These are phyloP conservation scores for Oreocharis arfaki DNA, from an alignment of 2,113 vertebrate species.

Conservation along the genomic window DNA sequence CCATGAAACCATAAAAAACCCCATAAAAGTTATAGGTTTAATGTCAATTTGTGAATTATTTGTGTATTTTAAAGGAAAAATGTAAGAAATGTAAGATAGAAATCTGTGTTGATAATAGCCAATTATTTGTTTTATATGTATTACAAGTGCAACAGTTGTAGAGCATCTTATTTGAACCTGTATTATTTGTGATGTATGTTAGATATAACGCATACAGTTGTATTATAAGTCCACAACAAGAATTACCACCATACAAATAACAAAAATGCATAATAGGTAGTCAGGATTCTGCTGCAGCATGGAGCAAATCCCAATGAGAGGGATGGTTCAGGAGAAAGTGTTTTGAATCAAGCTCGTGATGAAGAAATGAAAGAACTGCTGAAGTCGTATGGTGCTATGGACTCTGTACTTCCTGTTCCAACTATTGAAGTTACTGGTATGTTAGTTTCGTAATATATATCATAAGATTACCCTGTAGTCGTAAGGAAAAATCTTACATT, in stretches of 20 bases:
- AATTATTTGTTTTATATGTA: background rate
- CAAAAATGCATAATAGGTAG: constrained; percentile 68
- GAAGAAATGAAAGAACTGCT: constrained; percentile 75
- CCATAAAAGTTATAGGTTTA: background rate
- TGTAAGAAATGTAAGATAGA: background rate
- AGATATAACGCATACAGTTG: background rate
- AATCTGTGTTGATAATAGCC: background rate
- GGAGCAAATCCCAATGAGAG: constrained; percentile 76
- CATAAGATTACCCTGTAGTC: background rate
- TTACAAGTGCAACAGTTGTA: background rate
- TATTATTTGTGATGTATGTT: background rate
- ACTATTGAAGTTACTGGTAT: constrained; percentile 21
- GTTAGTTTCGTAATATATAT: background rate
- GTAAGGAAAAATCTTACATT: background rate
- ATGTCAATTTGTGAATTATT: background rate
- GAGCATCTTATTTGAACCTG: background rate
- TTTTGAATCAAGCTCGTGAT: constrained; percentile 67
- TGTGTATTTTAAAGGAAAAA: background rate
- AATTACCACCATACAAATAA: background rate
- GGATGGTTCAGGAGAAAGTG: constrained; percentile 58
- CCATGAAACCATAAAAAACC: background rate
- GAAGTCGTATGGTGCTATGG: background rate
- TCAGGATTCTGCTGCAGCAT: constrained; percentile 73
- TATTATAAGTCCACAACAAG: background rate
- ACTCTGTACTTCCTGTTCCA: background rate